Conservation (phyloP, 1,140 invertebrate species). For the Plutomurus gul region DNA sequence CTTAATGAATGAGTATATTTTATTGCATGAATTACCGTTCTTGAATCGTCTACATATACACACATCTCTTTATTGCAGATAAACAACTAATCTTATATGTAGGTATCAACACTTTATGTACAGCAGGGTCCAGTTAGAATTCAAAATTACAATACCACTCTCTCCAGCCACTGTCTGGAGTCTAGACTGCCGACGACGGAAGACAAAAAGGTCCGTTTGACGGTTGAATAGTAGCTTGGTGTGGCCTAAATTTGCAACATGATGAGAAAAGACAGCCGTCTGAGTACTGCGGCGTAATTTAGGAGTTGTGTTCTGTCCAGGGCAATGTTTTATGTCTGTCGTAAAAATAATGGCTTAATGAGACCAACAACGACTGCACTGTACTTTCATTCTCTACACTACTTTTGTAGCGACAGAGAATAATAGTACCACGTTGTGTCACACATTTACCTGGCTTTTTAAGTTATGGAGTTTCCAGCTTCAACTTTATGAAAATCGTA, state of each 20-base stretch:
- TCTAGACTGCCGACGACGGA: conserved; percentile 19
- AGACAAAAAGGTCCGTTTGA: neutral
- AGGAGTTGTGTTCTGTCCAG: conserved; percentile 22
- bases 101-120: conserved; percentile 3
- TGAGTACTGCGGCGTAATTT: conserved; percentile 28
- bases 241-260: conserved; percentile 22
- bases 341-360: conserved; percentile 30
- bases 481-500: too few relatives aligned
- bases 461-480: too few relatives aligned
- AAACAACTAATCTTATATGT: too few relatives aligned
- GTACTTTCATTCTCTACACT: too few relatives aligned
- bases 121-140: neutral
- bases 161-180: neutral
- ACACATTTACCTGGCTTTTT: too few relatives aligned
- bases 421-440: too few relatives aligned
- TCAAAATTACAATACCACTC: neutral
- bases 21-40: too few relatives aligned
- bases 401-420: too few relatives aligned
- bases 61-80: too few relatives aligned
- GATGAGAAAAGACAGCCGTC: neutral
- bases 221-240: neutral
- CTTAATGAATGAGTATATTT: too few relatives aligned
- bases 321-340: conserved; percentile 17
- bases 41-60: too few relatives aligned
- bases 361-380: too few relatives aligned